Base-by-base conservation (phyloP, 2,888 invertebrate genomes). In the Cerceris rybyensis region DNA sequence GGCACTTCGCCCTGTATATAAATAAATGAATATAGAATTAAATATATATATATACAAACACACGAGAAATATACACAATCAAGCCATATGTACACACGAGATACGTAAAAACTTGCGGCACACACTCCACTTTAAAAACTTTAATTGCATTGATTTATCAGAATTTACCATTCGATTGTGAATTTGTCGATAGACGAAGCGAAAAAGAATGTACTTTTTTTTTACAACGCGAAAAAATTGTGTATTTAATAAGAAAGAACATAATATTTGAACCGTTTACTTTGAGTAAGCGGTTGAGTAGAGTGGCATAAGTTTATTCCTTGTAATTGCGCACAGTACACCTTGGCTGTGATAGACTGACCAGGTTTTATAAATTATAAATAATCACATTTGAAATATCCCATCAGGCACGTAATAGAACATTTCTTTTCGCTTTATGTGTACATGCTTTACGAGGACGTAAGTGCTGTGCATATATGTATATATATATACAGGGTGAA, bases 401-500 rank as follows among this genome's bases (percentile, higher is more conserved):
- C n/a, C n/a, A n/a, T n/a, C n/a, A n/a, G n/a, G n/a, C 28, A 28
- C 28, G 4, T 28, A 28, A 28, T 28, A 1, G 4, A 28, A 28
- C 28, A 28, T 28, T 28, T 28, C 28, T 28, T 28, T 28, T 28
- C 28, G 28, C 28, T 28, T 28, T 28, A 28, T 28, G 75, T 63
- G 55, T 41, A 70, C 61, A 67, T 58, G 83, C 83, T 83, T 83
- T 75, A 73, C 81, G 83, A 83, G 66, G 68, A 72, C 75, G 65
- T 69, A 82, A 78, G 67, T 70, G 73, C 60, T 84, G 82, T 83
- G 80, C 70, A 84, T 82, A 83, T 84, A 80, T 84, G 82, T 71
- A 84, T 82, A 83, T 84, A 80, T 84, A 84, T 71, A 84, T 84
- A 84, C 66, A 57, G 65, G 75, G 50, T 80, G 68, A 76, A 58